phyloP scores from a whole-genome alignment of 2,113 vertebrate genomes.

The Corythornis madagascariensis region DNA sequence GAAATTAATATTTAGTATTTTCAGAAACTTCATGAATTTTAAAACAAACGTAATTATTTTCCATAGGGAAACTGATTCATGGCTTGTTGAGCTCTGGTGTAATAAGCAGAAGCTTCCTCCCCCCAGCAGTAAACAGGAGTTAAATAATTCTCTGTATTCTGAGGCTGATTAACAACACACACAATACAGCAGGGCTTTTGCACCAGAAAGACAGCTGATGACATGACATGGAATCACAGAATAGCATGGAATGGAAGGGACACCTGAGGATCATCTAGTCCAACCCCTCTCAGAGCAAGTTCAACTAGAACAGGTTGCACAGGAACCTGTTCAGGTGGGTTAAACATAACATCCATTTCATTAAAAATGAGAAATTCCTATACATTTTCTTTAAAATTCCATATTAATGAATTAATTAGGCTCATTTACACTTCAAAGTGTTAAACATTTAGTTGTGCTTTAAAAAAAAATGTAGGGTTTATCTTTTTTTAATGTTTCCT shows the following conservation, averaged over 20 bases:
- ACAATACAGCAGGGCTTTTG: neutral
- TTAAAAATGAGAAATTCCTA: neutral
- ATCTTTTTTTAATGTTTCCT: neutral
- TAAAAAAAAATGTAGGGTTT: neutral
- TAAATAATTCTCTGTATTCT: neutral
- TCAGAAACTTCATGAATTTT: neutral
- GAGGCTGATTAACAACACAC: neutral
- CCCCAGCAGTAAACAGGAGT: neutral
- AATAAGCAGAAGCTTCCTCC: neutral
- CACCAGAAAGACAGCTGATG: neutral
- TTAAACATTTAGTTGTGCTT: neutral
- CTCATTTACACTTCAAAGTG: neutral
- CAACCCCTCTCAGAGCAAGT: no score
- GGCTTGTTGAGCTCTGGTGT: neutral
- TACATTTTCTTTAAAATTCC: neutral
- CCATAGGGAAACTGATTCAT: neutral
- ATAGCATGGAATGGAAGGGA: no score
- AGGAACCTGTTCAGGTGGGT: no score
- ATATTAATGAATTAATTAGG: neutral
- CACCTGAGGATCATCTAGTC: no score
- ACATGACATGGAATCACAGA: neutral
- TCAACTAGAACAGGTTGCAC: no score
- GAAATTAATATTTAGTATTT: neutral
- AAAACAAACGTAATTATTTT: neutral
- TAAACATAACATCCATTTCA: neutral